These are phyloP conservation scores for Cryptophagus acutangulus DNA, from an alignment of 2,888 invertebrate species.

Conservation along the genomic window DNA sequence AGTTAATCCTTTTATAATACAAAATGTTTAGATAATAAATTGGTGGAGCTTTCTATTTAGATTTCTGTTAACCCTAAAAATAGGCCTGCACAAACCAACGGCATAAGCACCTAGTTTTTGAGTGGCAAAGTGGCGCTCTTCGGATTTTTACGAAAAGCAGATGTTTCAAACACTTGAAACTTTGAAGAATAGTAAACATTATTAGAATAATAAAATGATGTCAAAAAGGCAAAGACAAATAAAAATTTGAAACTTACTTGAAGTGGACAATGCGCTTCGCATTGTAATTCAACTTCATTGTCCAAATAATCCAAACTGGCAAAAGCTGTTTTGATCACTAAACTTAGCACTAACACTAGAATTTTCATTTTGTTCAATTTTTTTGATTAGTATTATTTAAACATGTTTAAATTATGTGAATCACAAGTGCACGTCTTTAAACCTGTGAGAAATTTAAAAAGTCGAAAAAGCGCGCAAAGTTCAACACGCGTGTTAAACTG, in stretches of 20 bases:
- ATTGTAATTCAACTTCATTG: conserved; percentile 36
- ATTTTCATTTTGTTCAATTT: conserved; percentile 13
- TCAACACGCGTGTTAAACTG: conserved; percentile 5
- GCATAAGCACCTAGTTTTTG: background rate
- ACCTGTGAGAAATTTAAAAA: background rate
- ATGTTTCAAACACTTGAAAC: background rate
- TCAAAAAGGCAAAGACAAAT: no score
- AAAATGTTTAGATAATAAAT: no score
- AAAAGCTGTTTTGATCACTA: conserved; percentile 13
- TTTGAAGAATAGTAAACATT: background rate
- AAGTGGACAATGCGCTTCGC: conserved; percentile 39
- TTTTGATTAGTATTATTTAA: conserved; percentile 5
- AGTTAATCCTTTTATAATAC: no score
- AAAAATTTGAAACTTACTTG: conserved; percentile 36
- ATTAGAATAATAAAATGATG: conserved; percentile 2
- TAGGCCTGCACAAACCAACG: background rate
- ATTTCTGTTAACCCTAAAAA: no score
- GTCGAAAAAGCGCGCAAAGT: background rate
- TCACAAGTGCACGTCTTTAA: background rate
- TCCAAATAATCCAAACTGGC: conserved; percentile 23
- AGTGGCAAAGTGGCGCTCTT: background rate
- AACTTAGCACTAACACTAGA: conserved; percentile 13
- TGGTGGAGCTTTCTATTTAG: no score
- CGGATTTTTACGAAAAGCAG: background rate
- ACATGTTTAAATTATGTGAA: background rate